These are phyloP conservation scores for Pachycephala philippinensis DNA, from an alignment of 2,113 vertebrate genomes.

Conservation along the genomic window DNA sequence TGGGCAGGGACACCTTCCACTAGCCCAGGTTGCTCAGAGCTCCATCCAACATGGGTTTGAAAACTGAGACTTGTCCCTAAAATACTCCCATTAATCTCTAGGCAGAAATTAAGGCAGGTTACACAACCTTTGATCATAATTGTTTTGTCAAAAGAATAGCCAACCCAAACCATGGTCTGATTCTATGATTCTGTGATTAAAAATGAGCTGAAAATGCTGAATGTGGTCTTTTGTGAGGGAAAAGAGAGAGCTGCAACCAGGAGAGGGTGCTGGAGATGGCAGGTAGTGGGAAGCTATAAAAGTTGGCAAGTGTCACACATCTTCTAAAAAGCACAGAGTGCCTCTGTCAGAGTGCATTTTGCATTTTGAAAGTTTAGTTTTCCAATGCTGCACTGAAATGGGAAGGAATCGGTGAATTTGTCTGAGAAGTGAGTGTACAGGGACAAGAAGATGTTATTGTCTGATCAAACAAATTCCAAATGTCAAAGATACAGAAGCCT, in stretches of 20 bases:
- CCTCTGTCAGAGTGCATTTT: background rate
- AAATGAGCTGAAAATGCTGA: background rate
- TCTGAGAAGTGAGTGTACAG: background rate
- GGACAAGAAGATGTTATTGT: background rate
- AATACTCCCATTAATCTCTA: background rate
- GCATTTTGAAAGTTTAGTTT: background rate
- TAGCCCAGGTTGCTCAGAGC: background rate
- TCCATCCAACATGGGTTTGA: background rate
- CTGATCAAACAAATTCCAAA: background rate
- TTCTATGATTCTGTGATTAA: background rate
- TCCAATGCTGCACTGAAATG: background rate
- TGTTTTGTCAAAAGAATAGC: background rate
- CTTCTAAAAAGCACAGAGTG: background rate
- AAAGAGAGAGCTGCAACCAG: background rate
- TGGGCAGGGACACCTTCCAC: background rate
- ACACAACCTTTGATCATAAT: background rate
- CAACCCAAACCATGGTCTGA: background rate
- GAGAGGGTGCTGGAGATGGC: background rate
- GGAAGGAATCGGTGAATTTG: background rate
- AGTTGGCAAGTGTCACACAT: background rate
- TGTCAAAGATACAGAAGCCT: background rate
- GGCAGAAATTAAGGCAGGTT: background rate
- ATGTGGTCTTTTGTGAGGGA: background rate
- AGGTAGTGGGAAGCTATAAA: background rate
- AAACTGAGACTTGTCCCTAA: background rate